These are phyloP conservation scores for Sclerodermus sp. DNA, from an alignment of 2,888 invertebrate species.

Conservation along the genomic window DNA sequence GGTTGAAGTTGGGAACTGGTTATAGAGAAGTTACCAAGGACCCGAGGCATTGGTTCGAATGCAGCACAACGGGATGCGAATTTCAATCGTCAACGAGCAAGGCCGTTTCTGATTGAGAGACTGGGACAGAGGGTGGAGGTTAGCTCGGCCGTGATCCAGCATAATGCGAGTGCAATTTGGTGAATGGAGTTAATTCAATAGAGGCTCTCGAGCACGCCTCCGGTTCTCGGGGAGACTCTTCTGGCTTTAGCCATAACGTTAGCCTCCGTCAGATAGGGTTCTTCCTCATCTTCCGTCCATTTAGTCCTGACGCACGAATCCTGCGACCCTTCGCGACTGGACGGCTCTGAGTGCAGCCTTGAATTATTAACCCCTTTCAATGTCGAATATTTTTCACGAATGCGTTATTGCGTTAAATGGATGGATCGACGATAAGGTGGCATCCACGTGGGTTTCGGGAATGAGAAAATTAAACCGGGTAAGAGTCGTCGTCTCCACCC, in stretches of 20 bases:
- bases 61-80: slow-evolving; percentile 21
- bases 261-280: slow-evolving; percentile 9
- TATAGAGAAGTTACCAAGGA: too few relatives aligned
- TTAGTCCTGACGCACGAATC: slow-evolving; percentile 2
- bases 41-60: neutral
- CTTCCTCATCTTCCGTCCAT: slow-evolving; percentile 18
- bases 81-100: slow-evolving; percentile 26
- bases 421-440: too few relatives aligned
- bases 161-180: slow-evolving; percentile 46
- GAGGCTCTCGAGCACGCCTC: slow-evolving; percentile 38
- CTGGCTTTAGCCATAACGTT: neutral
- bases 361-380: too few relatives aligned
- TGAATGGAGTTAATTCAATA: slow-evolving; percentile 47
- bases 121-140: slow-evolving; percentile 21
- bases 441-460: too few relatives aligned
- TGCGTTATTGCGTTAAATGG: too few relatives aligned
- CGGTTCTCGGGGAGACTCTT: slow-evolving; percentile 20
- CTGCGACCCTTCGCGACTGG: neutral
- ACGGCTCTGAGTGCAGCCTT: neutral
- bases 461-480: too few relatives aligned
- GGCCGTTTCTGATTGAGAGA: neutral
- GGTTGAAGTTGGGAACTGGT: too few relatives aligned
- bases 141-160: slow-evolving; percentile 41
- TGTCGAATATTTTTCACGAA: too few relatives aligned
- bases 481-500: too few relatives aligned